phyloP scores from a whole-genome alignment of 2,888 invertebrate species.

The Dichetophora obliterata region DNA sequence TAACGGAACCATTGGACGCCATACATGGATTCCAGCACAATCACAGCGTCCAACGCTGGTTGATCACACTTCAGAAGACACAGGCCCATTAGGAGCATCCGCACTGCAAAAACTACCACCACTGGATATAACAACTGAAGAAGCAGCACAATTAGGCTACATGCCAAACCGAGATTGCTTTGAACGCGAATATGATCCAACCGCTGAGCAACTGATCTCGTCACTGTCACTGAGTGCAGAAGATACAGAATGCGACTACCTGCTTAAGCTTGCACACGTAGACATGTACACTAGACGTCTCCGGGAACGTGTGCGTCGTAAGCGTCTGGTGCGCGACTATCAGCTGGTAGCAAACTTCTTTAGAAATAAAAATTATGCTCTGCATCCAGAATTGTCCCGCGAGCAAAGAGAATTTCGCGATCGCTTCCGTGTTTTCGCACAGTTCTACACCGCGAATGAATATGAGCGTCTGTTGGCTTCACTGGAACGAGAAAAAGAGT shows the following conservation, averaged over 20 bases:
- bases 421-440: conserved; percentile 86
- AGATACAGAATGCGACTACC: conserved; percentile 91
- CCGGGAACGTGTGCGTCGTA: conserved; percentile 87
- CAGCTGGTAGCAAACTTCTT: conserved; percentile 91
- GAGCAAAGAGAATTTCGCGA: conserved; percentile 79
- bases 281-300: conserved; percentile 90
- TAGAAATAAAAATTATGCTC: conserved; percentile 72
- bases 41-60: conserved; percentile 79
- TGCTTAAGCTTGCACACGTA: conserved; percentile 90
- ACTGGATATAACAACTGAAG: conserved; percentile 84
- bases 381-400: conserved; percentile 66
- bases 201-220: conserved; percentile 91
- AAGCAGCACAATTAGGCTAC: conserved; percentile 90
- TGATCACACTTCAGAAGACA: conserved; percentile 82
- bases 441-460: conserved; percentile 89
- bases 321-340: conserved; percentile 90
- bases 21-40: conserved; percentile 85
- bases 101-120: conserved; percentile 80
- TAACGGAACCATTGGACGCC: conserved; percentile 89
- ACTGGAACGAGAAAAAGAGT: conserved; percentile 85
- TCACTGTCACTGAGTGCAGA: conserved; percentile 85
- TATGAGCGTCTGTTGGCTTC: conserved; percentile 84
- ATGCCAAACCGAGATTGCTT: conserved; percentile 97
- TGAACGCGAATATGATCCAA: conserved; percentile 93
- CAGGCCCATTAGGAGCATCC: conserved; percentile 82